These are phyloP conservation scores for Cantharis flavilabris DNA, from an alignment of 2,888 invertebrate genomes.

Conservation along the genomic window DNA sequence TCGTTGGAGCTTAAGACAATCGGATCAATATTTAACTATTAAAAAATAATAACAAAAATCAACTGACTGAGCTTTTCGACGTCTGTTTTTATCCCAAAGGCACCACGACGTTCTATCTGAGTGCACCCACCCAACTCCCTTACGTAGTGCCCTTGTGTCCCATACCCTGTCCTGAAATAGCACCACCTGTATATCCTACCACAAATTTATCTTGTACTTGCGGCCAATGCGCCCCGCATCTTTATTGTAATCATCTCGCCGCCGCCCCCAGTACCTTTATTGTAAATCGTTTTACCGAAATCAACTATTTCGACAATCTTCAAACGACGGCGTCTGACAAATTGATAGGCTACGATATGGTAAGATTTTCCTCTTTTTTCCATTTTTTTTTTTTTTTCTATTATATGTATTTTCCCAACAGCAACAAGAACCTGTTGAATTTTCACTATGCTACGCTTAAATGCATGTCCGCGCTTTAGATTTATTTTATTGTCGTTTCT, in stretches of 20 bases:
- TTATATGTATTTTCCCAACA: background rate
- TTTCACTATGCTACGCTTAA: background rate
- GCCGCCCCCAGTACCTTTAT: slow-evolving; percentile 52
- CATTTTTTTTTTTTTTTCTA: background rate
- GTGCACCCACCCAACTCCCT: slow-evolving; percentile 56
- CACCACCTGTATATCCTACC: slow-evolving; percentile 61
- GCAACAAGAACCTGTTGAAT: slow-evolving; percentile 4
- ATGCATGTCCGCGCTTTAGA: background rate
- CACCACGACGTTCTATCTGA: slow-evolving; percentile 58
- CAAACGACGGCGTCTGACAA: slow-evolving; percentile 46
- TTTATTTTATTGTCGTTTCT: background rate
- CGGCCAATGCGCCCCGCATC: slow-evolving; percentile 63
- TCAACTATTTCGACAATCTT: slow-evolving; percentile 57
- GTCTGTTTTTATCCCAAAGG: slow-evolving; percentile 37
- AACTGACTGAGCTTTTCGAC: slow-evolving; percentile 17
- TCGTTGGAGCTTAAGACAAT: slow-evolving; percentile 11
- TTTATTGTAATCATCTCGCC: slow-evolving; percentile 46
- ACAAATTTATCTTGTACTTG: slow-evolving; percentile 61
- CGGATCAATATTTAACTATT: slow-evolving; percentile 5
- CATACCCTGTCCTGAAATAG: slow-evolving; percentile 51
- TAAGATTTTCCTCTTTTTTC: slow-evolving; percentile 37
- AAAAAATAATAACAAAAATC: slow-evolving; percentile 14
- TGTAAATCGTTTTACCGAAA: slow-evolving; percentile 57
- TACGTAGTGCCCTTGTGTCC: slow-evolving; percentile 58
- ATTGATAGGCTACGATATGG: slow-evolving; percentile 53